These are phyloP conservation scores for Eilema caniola DNA, from an alignment of 2,888 invertebrate species.

Conservation along the genomic window DNA sequence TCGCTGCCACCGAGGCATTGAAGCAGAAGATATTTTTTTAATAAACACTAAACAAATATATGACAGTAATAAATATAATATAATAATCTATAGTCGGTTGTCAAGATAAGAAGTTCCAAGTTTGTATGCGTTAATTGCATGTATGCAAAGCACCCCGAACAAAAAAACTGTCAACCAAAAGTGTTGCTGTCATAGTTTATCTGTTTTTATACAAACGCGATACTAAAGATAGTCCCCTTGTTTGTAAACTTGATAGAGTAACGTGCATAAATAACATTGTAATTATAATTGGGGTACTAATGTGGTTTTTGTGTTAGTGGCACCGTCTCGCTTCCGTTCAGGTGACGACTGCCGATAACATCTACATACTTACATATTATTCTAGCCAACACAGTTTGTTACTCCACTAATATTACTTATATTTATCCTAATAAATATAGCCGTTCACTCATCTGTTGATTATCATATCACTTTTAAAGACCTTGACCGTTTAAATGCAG, in stretches of 20 bases:
- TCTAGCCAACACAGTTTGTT: slow-evolving; percentile 69
- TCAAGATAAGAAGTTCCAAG: neutral
- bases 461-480: neutral
- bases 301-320: slow-evolving; percentile 82
- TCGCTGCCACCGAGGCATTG: too few species aligned
- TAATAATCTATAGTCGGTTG: neutral
- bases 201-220: slow-evolving; percentile 36
- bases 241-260: slow-evolving; percentile 58
- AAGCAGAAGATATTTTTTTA: too few species aligned
- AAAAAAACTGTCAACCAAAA: slow-evolving; percentile 8
- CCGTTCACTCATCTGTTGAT: neutral
- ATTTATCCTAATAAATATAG: slow-evolving; percentile 5
- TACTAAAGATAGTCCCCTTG: slow-evolving; percentile 49
- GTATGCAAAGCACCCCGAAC: neutral
- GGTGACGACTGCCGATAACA: slow-evolving; percentile 78
- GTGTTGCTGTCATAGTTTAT: slow-evolving; percentile 14
- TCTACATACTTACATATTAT: slow-evolving; percentile 58
- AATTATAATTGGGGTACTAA: slow-evolving; percentile 74
- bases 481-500: neutral
- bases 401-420: slow-evolving; percentile 62
- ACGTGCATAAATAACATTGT: slow-evolving; percentile 60
- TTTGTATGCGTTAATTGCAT: slow-evolving; percentile 2
- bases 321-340: slow-evolving; percentile 79
- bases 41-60: neutral
- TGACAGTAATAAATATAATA: neutral